Evolutionary conservation across 2,888 invertebrate genomes (phyloP).

Genomic region (Anorthoa munda): DNA sequence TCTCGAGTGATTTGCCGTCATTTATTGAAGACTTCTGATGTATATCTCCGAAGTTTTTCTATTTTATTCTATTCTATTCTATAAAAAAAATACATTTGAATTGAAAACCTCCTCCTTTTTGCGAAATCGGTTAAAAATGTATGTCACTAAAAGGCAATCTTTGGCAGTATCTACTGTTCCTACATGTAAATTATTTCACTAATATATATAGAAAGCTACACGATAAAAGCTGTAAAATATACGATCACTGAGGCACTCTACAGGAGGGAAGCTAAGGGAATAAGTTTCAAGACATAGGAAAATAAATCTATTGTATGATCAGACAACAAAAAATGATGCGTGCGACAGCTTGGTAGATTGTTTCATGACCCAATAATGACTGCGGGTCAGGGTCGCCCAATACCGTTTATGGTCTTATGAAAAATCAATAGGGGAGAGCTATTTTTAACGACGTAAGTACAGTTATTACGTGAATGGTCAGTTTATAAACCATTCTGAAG

Average conservation of each 20-base stretch:
- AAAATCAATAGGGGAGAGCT: constrained; percentile 47
- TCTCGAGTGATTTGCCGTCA: too few relatives aligned
- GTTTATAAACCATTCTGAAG: neutral
- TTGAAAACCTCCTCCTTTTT: too few relatives aligned
- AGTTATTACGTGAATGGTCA: constrained; percentile 6
- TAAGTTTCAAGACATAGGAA: neutral
- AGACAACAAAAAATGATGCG: constrained; percentile 11
- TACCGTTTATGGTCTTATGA: constrained; percentile 31
- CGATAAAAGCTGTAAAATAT: neutral
- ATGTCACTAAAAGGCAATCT: too few relatives aligned
- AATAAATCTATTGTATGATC: neutral
- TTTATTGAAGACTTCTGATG: too few relatives aligned
- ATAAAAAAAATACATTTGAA: too few relatives aligned
- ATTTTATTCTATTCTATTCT: too few relatives aligned
- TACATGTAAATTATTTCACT: too few relatives aligned
- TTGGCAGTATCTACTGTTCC: too few relatives aligned
- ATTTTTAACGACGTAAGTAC: constrained; percentile 9
- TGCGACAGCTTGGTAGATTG: constrained; percentile 20
- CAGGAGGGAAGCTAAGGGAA: neutral
- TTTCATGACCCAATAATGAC: constrained; percentile 51
- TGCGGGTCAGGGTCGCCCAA: constrained; percentile 43
- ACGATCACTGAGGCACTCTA: neutral
- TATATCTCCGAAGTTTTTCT: too few relatives aligned
- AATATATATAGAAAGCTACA: too few relatives aligned
- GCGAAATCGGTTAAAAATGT: too few relatives aligned